Conservation (phyloP, 2,888 invertebrate species). For the Hypsopygia costalis region DNA sequence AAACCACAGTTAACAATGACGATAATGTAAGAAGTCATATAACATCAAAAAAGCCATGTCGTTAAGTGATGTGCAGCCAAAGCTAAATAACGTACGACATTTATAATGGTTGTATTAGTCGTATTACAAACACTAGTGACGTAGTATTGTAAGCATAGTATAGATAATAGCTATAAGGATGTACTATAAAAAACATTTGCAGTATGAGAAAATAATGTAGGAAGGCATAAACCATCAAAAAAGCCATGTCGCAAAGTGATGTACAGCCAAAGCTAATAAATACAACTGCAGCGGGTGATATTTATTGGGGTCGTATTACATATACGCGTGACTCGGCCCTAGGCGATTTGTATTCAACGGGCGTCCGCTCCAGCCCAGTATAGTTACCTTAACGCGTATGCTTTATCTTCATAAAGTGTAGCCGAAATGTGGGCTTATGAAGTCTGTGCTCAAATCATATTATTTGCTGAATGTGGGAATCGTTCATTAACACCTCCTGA, state of each 20-base stretch:
- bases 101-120: constrained; percentile 68
- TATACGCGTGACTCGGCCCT: constrained; percentile 46
- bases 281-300: constrained; percentile 58
- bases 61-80: constrained; percentile 32
- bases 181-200: no score
- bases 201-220: no score
- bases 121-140: constrained; percentile 57
- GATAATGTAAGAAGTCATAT: constrained; percentile 13
- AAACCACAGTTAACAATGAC: no score
- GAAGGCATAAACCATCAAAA: constrained; percentile 25
- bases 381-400: constrained; percentile 52
- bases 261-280: constrained; percentile 43
- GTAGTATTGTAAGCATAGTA: no score
- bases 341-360: constrained; percentile 51
- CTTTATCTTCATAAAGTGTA: constrained; percentile 52
- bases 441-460: neutral
- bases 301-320: constrained; percentile 66
- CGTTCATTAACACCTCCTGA: no score
- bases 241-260: constrained; percentile 30
- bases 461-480: no score
- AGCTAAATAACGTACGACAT: constrained; percentile 57
- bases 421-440: constrained; percentile 33
- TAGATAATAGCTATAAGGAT: no score
- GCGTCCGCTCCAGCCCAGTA: constrained; percentile 40
- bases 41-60: constrained; percentile 28